Base-by-base conservation (phyloP, 2,888 invertebrate genomes). In the Andrena trimmerana region DNA sequence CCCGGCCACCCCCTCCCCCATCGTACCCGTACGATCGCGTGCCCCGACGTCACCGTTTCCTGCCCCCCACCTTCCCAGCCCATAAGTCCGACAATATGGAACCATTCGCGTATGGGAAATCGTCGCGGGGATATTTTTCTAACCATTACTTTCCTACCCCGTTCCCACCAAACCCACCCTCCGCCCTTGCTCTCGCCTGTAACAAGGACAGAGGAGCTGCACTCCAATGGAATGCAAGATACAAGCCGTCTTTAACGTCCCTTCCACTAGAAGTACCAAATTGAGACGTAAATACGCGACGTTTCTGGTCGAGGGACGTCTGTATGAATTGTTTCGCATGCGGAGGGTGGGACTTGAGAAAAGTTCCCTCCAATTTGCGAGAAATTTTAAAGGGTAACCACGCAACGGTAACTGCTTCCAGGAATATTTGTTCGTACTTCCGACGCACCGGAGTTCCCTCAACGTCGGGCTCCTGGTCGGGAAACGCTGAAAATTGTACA, bases 121-220 rank as follows among this genome's bases (percentile, higher is more conserved):
- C 79, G 82, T 84, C 78, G 83, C 87, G 78, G 83, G 80, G 87
- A 90, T 90, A 91, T 90, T 91, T 90, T 90, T 90, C 87, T 83
- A 86, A 84, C 89, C 86, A 88, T 91, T 90, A 88, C 86, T 87
- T 85, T 85, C 75, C 72, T 62, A 48, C 36, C 59, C 5, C 8
- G 8, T 24, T 27, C 8, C 31, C 20, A 7, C n/a, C 31, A 13
- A 29, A 57, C 69, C 63, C 70, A 65, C n/a, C 42, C 16, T 13
- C 33, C 10, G 5, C 24, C 50, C 20, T 52, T 16, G 52, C 13
- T 20, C 66, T 13, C 52, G 16, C 54, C 13, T 42, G 8, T 10
- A 63, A 76, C 76, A 48, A 73, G 36, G 42, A 50, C 57, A 52
- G 57, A 50, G 65, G 42, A 36, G 66, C 16, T 20, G 54, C 33